phyloP scores from a whole-genome alignment of 2,888 invertebrate species.

The Callosobruchus maculatus region DNA sequence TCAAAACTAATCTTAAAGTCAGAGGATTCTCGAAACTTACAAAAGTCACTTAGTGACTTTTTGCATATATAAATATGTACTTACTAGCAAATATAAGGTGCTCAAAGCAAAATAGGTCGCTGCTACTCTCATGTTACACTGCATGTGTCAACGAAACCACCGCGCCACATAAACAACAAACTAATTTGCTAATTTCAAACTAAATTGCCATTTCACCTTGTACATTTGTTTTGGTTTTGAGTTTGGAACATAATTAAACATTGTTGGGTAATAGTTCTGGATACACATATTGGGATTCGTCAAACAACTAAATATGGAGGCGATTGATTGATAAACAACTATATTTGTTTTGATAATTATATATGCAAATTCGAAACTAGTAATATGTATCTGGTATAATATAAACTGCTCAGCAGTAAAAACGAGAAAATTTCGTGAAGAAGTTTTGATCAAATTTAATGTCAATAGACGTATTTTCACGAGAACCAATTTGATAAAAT shows the following conservation, averaged over 20 bases:
- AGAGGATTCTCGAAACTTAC: too few species aligned
- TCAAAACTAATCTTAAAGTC: too few species aligned
- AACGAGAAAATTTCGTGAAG: too few species aligned
- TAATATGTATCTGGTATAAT: too few species aligned
- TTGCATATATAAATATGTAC: constrained; percentile 8
- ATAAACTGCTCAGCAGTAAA: too few species aligned
- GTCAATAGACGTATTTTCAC: too few species aligned
- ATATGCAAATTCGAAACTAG: not conserved
- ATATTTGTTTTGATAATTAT: not conserved
- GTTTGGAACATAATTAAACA: not conserved
- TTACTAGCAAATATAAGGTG: constrained; percentile 13
- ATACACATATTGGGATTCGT: not conserved
- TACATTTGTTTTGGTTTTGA: not conserved
- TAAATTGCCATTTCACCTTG: not conserved
- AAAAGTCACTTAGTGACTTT: too few species aligned
- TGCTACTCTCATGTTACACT: constrained; percentile 7
- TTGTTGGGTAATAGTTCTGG: not conserved
- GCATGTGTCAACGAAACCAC: constrained; percentile 1
- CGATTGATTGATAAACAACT: not conserved
- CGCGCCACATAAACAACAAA: not conserved
- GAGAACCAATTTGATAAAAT: too few species aligned
- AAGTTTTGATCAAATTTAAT: too few species aligned
- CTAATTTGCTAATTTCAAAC: not conserved
- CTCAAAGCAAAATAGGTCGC: constrained; percentile 11
- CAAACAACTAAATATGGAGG: not conserved